Evolutionary conservation across 2,888 invertebrate species (phyloP), one percentile per base, ranked within the genome.

Genomic region (Aphrophora alni): DNA sequence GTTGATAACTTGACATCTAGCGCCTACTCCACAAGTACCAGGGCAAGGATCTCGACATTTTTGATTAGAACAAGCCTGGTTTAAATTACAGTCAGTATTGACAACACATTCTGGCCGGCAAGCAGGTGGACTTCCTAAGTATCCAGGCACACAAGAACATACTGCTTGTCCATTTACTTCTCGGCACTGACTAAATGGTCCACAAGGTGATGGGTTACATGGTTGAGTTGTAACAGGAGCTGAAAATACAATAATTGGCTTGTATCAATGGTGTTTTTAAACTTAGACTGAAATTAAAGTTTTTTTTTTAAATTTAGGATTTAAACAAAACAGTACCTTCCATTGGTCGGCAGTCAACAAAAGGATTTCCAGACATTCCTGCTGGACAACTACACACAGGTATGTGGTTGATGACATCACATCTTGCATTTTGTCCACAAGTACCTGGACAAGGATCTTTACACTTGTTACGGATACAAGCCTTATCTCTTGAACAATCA

Each of bases 381-480:
- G 89, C 87, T n/a, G 93, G 92, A 87, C 95, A 96, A 72, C 88
- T 90, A 84, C 92, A 92, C 88, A 91, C 90, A 0, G 92, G 91
- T 82, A 91, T 90, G 85, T 92, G 95, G 87, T 95, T 95, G 33
- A 94, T 89, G 2, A 95, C 94, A 84, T 92, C 91, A 86, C 96
- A 96, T 75, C 92, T 87, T 0, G 96, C 95, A 86, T 93, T 94
- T 76, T 89, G 87, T 0, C 95, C 96, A 87, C 96, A 96, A 25
- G 93, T 94, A 82, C 93, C 93, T 10, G 93, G 92, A 85, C 96
- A 96, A 72, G 96, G 95, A 87, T 95, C 93, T 75, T 89, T 87
- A 86, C 96, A 96, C 88, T 95, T 95, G 86, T 93, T 93, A 85
- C 90, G 90, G 0, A 92, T 89, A 86, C 95, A 95, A 82, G 95